Base-by-base conservation (phyloP, 1,140 invertebrate genomes). In the Drosophila orosa region DNA sequence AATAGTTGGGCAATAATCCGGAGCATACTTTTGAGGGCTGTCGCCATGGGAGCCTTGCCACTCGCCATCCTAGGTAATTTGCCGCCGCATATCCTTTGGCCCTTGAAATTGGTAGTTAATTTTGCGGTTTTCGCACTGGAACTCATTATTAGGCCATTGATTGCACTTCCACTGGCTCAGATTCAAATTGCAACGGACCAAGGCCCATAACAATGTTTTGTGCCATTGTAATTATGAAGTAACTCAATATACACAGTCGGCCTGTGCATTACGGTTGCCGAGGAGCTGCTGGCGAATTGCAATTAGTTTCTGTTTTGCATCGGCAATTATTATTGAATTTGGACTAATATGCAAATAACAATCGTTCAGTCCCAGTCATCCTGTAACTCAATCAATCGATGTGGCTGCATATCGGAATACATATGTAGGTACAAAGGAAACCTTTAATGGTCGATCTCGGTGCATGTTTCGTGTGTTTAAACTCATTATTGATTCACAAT, bases 51-150 rank as follows among this genome's bases (percentile, higher is more conserved):
- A 6, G 10, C 25, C 25, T 24, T 27, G 17, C 19, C 5, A 19
- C 9, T 19, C 17, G 12, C 19, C 37, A 19, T n/a, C 12, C 15
- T 19, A 37, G 45, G 27, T 33, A 48, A 66, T 52, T 52, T 48
- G 47, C n/a, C 47, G 5, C 25, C 25, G 47, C 17, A 48, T 31
- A 50, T 15, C 31, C 31, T 39, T 48, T 33, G n/a, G 17, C 12
- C 19, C 29, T 7, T 15, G 15, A 54, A 52, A 52, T 75, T 54
- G 24, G 15, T 19, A 44, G 73, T 44, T 45, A 19, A 13, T 59
- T 72, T 71, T 80, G 78, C 31, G 78, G 78, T 81, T 81, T 80
- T 62, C 50, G 74, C 40, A 66, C 29, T 65, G 15, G 29, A 62
- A 33, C 44, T 60, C 50, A 72, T 65, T 55, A 58, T 54, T 54